Evolutionary conservation across 2,797 vertebrate species (phyloP), one percentile per base, ranked within the genome.

Genomic region (Xenentodon cancila): DNA sequence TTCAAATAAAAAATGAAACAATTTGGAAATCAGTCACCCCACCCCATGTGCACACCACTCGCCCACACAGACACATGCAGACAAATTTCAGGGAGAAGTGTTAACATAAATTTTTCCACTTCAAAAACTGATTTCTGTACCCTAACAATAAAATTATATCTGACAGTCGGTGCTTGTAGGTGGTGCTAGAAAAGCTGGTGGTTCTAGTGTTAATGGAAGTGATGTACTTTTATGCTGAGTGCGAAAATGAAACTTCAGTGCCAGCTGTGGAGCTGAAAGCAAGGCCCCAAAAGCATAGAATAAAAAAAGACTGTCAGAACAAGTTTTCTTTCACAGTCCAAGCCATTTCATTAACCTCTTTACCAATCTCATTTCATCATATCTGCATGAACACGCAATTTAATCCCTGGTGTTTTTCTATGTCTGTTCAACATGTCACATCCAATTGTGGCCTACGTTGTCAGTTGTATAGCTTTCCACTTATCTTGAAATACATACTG

Each of bases 161-260:
- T 25, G 25, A 25, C 25, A 5, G 25, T 25, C 25, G 3, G 25
- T 5, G 25, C 25, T 25, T 25, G 25, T 25, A 25, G 25, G 25
- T 25, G 25, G 25, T 25, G 25, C 25, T 25, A 25, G 25, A 25
- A n/a, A 25, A 25, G 25, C 25, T 25, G 25, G 25, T 5, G 25
- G 25, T 25, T 25, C 25, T 5, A 25, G 2, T 37, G 9, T 37
- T 37, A 13, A 40, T 4, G 9, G 61, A 72, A 68, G 77, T 83
- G 88, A 90, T 86, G 69, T 75, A 73, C 77, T 82, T 81, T 53
- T 60, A 54, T 43, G 73, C 69, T 60, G 52, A 58, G 59, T 82
- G 79, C 81, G 80, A 84, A 87, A 77, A 16, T 71, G 68, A 69
- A 79, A 86, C 87, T 88, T 82, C 50, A 68, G 67, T 13, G 77